Base-by-base conservation (phyloP, 1,140 invertebrate genomes). In the Caenorhabditis tropicalis region DNA sequence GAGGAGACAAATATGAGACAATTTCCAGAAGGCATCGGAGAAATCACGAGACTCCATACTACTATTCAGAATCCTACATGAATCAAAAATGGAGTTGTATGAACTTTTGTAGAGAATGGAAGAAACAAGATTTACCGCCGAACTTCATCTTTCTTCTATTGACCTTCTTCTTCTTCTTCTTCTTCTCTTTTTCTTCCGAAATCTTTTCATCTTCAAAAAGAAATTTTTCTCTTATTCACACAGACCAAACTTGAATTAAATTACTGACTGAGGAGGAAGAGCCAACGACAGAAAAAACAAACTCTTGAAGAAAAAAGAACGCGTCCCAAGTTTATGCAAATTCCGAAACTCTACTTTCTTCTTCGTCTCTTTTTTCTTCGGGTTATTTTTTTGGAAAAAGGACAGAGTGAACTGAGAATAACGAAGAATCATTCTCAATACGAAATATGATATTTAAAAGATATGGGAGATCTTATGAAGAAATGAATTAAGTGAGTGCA, bases 241-340 rank as follows among this genome's bases (percentile, higher is more conserved):
- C 65, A 74, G 36, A 74, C 65, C 65, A 74, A 74, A 46, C 65
- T 39, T 74, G 36, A 74, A 74, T 74, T 43, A 74, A 74, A 74
- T 74, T 74, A 74, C 65, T 65, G 29, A 16, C 12, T 36, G 36
- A 74, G 7, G 65, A 60, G 31, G 58, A 60, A 36, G 36, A 74
- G 36, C 65, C 19, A 24, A 24, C 4, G 46, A n/a, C n/a, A 36
- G 36, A 70, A 70, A 74, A 43, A 74, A 33, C 65, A 74, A 74
- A 74, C 33, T 74, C 29, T 43, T 74, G 36, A 74, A 16, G 58
- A 36, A 60, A 60, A 60, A 60, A 60, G 58, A 60, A 60, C 29
- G 58, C 29, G 58, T 36, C 58, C 33, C 31, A 31, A 60, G 58
- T 60, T 56, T 60, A 60, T 60, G 58, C 31, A 60, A 60, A 60